Evolutionary conservation across 2,797 vertebrate genomes (phyloP).

Genomic region (Capromys pilorides): DNA sequence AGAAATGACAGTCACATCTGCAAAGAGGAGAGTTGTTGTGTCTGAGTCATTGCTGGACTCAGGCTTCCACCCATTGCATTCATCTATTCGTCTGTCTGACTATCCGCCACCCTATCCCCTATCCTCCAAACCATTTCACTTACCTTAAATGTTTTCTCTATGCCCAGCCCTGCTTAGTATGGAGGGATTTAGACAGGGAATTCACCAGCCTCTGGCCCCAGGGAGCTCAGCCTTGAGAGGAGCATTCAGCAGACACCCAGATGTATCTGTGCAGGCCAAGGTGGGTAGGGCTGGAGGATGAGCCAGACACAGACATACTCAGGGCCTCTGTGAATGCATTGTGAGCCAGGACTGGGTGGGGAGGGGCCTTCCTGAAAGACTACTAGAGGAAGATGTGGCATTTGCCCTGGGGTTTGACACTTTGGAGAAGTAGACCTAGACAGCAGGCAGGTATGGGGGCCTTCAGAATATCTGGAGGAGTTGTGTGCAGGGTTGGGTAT

Average conservation of each 20-base stretch:
- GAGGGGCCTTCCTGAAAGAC: background rate
- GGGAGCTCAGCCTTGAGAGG: background rate
- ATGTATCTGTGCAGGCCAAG: background rate
- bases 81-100: background rate
- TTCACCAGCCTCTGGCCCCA: too few species aligned
- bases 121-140: background rate
- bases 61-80: background rate
- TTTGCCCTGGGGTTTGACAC: background rate
- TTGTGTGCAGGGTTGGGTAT: fast-evolving
- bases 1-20: background rate
- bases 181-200: background rate
- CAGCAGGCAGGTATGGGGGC: background rate
- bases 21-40: background rate
- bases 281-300: background rate
- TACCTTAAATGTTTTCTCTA: background rate
- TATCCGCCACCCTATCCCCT: background rate
- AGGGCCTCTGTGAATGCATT: background rate
- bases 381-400: background rate
- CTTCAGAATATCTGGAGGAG: background rate
- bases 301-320: background rate
- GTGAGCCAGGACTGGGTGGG: fast-evolving
- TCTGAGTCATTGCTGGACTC: background rate
- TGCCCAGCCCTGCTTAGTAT: background rate
- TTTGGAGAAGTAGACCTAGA: background rate
- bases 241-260: too few species aligned